Evolutionary conservation across 2,113 vertebrate genomes (phyloP), one percentile per base, ranked within the genome.

Genomic region (Candoia aspera): DNA sequence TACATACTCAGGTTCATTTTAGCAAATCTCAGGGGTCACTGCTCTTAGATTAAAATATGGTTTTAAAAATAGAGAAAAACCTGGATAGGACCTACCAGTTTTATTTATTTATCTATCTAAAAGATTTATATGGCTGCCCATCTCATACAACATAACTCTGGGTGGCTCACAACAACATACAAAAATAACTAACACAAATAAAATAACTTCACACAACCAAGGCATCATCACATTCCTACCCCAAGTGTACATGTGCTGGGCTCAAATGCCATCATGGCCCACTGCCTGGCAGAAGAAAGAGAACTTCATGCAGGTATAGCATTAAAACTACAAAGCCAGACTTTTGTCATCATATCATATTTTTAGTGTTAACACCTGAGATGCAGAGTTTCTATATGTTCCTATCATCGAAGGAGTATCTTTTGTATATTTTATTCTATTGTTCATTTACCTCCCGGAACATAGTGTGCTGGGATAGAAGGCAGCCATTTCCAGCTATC

Each of bases 351-450:
- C 17, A 42, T 21, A 17, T 79, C 33, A 79, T 21, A 3, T 9
- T 10, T 79, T 79, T 21, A 83, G 12, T 4, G 15, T 29, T 21
- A 46, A 13, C 29, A 11, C 21, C 21, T 86, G 59, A 91, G n/a
- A 86, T 62, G 17, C 24, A 86, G n/a, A 13, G 60, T 17, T 24
- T 55, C 49, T 64, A 49, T 55, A 68, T 21, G n/a, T 49, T 19
- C 8, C 23, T 68, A 46, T 46, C 15, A 42, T 37, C 33, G 2
- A 24, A 85, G 57, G 8, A 90, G 4, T 12, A n/a, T 33, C 5
- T 37, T 49, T 59, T 46, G 1, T 62, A 53, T 91, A 33, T 91
- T 90, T 86, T 91, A 91, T 33, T 37, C 53, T 62, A 26, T 91
- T 37, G 46, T 86, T 59, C 33, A 3, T 33, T 33, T 86, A 64